These are phyloP conservation scores for Philotrypesis tridentata DNA, from an alignment of 1,140 invertebrate genomes.

Conservation along the genomic window DNA sequence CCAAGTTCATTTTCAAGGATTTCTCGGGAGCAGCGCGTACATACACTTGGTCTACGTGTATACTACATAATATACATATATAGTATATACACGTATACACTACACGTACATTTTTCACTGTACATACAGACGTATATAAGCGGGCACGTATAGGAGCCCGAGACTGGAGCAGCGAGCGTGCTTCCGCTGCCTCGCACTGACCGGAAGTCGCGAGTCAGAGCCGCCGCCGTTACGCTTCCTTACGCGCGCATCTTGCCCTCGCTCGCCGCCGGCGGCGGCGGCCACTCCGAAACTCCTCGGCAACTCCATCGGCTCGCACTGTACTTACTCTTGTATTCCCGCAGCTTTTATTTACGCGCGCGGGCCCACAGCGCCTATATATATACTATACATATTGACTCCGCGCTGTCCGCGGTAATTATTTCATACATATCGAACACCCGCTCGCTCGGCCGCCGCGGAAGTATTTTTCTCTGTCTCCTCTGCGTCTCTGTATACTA, in stretches of 20 bases:
- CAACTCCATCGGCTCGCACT: neutral
- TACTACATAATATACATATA: too few species aligned
- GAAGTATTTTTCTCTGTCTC: too few species aligned
- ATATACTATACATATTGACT: too few species aligned
- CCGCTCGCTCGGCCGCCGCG: neutral
- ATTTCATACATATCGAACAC: neutral
- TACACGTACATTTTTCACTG: too few species aligned
- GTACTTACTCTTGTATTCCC: too few species aligned
- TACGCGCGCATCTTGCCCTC: constrained; percentile 60
- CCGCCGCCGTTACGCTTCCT: constrained; percentile 67
- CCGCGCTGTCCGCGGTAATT: neutral
- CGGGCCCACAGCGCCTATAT: neutral
- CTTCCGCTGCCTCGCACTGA: constrained; percentile 62
- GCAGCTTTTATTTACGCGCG: neutral
- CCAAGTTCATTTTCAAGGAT: constrained; percentile 59
- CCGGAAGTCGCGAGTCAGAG: constrained; percentile 67
- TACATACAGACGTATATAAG: neutral
- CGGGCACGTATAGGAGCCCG: constrained; percentile 60
- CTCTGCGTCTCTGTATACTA: too few species aligned
- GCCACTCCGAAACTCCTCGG: neutral
- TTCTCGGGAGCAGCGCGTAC: constrained; percentile 53
- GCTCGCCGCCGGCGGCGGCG: too few species aligned
- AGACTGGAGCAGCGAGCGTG: constrained; percentile 65
- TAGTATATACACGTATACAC: too few species aligned
- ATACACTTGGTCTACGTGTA: too few species aligned